Percentiles rank a stretch among this genome's conserved stretches.
Conservation (phyloP, 2,113 vertebrate species). For the Embiotoca jacksoni region DNA sequence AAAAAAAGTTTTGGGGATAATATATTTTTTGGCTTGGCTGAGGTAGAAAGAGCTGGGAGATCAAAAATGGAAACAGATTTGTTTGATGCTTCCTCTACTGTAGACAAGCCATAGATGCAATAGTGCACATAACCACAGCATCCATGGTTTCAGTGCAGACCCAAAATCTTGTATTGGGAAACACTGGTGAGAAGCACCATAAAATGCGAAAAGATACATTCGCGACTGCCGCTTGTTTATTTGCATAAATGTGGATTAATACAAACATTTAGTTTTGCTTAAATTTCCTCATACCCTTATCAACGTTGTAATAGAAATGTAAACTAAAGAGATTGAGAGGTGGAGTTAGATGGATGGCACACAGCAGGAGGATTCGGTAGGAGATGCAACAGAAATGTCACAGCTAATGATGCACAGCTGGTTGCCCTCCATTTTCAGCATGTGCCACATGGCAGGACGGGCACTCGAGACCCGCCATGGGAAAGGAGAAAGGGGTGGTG, state of each 20-base stretch:
- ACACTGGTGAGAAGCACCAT: background rate
- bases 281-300: background rate
- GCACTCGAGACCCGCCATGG: constrained; percentile 33
- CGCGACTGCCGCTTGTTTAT: background rate
- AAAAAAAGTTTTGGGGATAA: background rate
- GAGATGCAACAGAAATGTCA: constrained; percentile 68
- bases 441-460: constrained; percentile 46
- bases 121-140: background rate
- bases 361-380: constrained; percentile 22
- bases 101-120: background rate
- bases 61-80: background rate
- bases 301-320: background rate
- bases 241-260: background rate
- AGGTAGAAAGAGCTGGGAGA: background rate
- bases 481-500: constrained; percentile 30
- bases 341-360: background rate
- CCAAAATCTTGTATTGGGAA: background rate
- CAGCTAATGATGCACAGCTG: constrained; percentile 64
- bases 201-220: background rate
- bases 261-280: background rate
- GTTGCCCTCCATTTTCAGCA: constrained; percentile 48
- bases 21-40: background rate
- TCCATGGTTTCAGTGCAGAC: background rate
- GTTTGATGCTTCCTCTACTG: background rate
- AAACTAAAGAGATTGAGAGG: background rate